These are phyloP conservation scores for Phocoena phocoena DNA, from an alignment of 2,113 vertebrate genomes.

Conservation along the genomic window DNA sequence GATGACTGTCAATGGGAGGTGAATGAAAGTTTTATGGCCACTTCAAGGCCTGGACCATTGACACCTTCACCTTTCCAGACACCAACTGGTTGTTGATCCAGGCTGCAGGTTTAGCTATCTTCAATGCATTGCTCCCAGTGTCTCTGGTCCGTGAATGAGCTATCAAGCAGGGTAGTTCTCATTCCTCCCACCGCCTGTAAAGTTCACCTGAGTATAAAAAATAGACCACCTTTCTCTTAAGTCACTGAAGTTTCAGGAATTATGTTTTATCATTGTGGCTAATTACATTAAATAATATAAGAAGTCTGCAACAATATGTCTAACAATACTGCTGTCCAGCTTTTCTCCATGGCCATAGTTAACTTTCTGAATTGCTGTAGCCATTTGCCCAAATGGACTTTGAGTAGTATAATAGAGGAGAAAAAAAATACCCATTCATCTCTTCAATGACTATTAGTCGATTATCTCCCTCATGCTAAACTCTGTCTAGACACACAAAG, in stretches of 20 bases:
- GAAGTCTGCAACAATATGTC: background rate
- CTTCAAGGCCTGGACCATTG: background rate
- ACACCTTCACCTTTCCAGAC: background rate
- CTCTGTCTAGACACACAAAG: background rate
- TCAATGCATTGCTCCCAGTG: background rate
- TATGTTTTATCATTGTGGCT: background rate
- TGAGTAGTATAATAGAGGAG: background rate
- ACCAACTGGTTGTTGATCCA: background rate
- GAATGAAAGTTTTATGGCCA: background rate
- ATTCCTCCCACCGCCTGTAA: background rate
- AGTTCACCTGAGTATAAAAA: background rate
- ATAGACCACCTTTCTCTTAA: background rate
- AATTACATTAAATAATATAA: background rate
- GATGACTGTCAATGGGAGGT: background rate
- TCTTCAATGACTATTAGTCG: background rate
- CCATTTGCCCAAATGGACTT: background rate
- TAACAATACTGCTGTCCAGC: background rate
- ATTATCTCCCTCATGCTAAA: background rate
- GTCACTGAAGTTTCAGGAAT: background rate
- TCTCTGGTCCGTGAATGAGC: too few relatives aligned
- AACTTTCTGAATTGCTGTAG: background rate
- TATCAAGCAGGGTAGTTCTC: background rate
- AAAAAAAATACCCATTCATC: background rate
- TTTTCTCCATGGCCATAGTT: background rate
- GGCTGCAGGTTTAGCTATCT: background rate